Conservation (phyloP, 2,797 vertebrate genomes). For the Botia kubotai region DNA sequence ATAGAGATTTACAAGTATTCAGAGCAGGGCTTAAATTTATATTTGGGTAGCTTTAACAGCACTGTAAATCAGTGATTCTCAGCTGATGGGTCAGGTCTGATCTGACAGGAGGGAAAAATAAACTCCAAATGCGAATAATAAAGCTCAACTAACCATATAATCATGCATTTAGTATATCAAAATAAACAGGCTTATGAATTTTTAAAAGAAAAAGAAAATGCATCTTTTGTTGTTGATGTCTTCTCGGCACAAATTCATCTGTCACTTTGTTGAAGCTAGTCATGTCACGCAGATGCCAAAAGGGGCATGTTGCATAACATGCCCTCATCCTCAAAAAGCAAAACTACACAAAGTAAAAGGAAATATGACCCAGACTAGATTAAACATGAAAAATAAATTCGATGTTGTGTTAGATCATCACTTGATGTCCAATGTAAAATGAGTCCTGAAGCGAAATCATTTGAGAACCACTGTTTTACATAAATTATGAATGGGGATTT, state of each 20-base stretch:
- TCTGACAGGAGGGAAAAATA: background rate
- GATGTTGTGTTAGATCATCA: background rate
- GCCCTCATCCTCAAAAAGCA: background rate
- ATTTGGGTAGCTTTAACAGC: background rate
- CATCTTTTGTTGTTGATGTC: background rate
- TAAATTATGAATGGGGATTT: conserved; percentile 12
- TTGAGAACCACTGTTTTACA: background rate
- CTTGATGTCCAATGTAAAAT: background rate
- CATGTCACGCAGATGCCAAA: background rate
- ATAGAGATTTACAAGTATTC: background rate
- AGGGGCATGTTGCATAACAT: conserved; percentile 1
- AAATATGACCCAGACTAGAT: background rate
- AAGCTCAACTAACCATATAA: background rate
- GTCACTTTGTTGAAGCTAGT: conserved; percentile 1
- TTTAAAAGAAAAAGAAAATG: background rate
- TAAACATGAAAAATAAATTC: background rate
- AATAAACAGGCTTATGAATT: background rate
- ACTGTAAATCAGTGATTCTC: background rate
- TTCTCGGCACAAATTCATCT: background rate
- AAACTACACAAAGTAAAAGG: background rate
- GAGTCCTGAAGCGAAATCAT: background rate
- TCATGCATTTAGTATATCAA: background rate
- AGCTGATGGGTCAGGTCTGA: background rate
- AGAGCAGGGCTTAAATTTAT: background rate
- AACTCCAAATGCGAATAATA: background rate